Conservation (phyloP, 2,797 vertebrate genomes). For the Borostomias antarcticus region DNA sequence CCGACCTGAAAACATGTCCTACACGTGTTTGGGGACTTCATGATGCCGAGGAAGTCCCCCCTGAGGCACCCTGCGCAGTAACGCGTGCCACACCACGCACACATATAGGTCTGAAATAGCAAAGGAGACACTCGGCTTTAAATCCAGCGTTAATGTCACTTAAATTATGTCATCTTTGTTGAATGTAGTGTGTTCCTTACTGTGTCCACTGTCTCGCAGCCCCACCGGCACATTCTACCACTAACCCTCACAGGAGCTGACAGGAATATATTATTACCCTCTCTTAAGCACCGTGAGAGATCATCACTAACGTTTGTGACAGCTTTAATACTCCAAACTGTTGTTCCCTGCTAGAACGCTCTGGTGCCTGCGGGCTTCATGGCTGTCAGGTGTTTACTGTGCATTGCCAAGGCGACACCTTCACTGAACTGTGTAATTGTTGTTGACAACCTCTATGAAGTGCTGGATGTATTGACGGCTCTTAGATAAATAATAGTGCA, state of each 20-base stretch:
- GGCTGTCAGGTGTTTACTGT: not conserved
- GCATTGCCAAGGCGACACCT: slow-evolving; percentile 5
- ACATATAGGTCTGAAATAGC: slow-evolving; percentile 25
- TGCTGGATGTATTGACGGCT: not conserved
- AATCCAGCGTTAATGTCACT: not conserved
- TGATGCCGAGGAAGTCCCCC: slow-evolving; percentile 20
- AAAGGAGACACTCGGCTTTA: not conserved
- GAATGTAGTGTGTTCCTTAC: not conserved
- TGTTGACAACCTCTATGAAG: not conserved
- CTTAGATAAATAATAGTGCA: not conserved
- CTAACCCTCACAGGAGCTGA: not conserved
- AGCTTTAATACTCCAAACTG: no score
- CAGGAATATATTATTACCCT: not conserved
- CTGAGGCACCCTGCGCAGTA: slow-evolving; percentile 23
- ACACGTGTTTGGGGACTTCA: slow-evolving; percentile 27
- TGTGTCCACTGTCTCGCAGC: slow-evolving; percentile 11
- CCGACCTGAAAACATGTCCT: slow-evolving; percentile 34
- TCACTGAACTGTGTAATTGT: not conserved
- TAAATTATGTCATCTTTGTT: not conserved
- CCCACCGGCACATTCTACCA: slow-evolving; percentile 18
- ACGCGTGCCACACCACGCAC: slow-evolving; percentile 29
- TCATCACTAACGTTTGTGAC: not conserved
- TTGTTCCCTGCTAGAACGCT: not conserved
- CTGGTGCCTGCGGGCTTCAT: not conserved
- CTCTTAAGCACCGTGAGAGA: not conserved